Percentiles rank a stretch among this genome's conserved stretches.
Evolutionary conservation across 1,140 invertebrate species (phyloP).

Genomic region (Eumeta japonica): DNA sequence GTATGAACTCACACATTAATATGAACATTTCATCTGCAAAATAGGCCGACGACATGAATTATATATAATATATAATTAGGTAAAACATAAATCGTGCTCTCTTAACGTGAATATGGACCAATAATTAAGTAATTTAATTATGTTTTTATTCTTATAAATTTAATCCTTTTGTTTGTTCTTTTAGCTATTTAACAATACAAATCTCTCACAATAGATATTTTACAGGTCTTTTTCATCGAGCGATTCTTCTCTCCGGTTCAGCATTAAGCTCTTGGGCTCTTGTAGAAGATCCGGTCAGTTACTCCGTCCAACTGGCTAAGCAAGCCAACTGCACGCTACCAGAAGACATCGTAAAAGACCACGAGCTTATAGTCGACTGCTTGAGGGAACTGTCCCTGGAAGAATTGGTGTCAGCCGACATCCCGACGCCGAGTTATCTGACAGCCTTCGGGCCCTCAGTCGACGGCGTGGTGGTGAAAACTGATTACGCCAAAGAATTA

Average conservation of each 20-base stretch:
- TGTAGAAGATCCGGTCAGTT: slow-evolving; percentile 84
- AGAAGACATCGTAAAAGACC: slow-evolving; percentile 73
- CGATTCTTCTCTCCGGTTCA: slow-evolving; percentile 88
- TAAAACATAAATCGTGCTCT: too few relatives aligned
- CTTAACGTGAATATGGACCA: too few relatives aligned
- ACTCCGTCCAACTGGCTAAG: slow-evolving; percentile 79
- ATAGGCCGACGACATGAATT: too few relatives aligned
- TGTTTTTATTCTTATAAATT: slow-evolving; percentile 8
- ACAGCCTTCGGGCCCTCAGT: slow-evolving; percentile 83
- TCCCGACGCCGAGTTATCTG: slow-evolving; percentile 79
- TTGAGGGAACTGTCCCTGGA: slow-evolving; percentile 74
- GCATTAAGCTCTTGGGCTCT: slow-evolving; percentile 92
- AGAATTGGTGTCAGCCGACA: slow-evolving; percentile 75
- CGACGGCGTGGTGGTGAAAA: slow-evolving; percentile 82
- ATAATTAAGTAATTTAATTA: too few relatives aligned
- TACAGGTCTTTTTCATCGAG: slow-evolving; percentile 83
- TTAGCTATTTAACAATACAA: too few relatives aligned
- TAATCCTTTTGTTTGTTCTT: too few relatives aligned
- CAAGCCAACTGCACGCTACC: slow-evolving; percentile 84
- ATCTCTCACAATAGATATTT: not conserved
- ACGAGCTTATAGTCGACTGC: slow-evolving; percentile 80
- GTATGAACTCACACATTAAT: too few relatives aligned
- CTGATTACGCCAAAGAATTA: slow-evolving; percentile 74
- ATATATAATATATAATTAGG: too few relatives aligned
- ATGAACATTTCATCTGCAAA: too few relatives aligned